Evolutionary conservation across 2,797 vertebrate species (phyloP).

Genomic region (Lateolabrax maculatus): DNA sequence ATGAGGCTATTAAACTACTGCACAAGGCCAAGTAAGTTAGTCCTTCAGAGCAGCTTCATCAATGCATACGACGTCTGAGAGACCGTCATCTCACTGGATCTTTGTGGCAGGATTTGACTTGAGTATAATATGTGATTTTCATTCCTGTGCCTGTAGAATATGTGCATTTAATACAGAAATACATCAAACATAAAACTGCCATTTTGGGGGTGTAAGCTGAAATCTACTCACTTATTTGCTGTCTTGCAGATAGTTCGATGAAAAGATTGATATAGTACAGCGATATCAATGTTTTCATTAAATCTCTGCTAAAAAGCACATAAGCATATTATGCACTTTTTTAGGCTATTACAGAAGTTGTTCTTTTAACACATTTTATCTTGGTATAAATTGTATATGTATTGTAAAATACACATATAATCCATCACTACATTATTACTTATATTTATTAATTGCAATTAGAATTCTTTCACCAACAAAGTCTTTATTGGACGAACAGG

Average conservation of each 20-base stretch:
- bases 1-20: slow-evolving; percentile 86
- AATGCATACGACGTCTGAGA: neutral
- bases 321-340: neutral
- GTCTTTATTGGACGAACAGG: neutral
- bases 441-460: neutral
- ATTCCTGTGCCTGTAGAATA: neutral
- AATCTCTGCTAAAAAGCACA: neutral
- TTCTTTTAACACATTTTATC: neutral
- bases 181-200: neutral
- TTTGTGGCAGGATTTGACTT: too few species aligned
- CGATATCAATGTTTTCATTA: too few species aligned
- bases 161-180: neutral
- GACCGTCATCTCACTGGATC: too few species aligned
- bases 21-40: slow-evolving; percentile 88
- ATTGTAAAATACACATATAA: neutral
- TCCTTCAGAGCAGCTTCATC: neutral
- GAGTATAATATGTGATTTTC: neutral
- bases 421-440: neutral
- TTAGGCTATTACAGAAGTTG: neutral
- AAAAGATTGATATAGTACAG: neutral
- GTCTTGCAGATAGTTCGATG: neutral
- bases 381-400: neutral
- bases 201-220: too few species aligned
- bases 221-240: neutral
- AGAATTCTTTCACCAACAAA: neutral